phyloP scores from a whole-genome alignment of 2,797 vertebrate genomes.

The Protonibea diacanthus region DNA sequence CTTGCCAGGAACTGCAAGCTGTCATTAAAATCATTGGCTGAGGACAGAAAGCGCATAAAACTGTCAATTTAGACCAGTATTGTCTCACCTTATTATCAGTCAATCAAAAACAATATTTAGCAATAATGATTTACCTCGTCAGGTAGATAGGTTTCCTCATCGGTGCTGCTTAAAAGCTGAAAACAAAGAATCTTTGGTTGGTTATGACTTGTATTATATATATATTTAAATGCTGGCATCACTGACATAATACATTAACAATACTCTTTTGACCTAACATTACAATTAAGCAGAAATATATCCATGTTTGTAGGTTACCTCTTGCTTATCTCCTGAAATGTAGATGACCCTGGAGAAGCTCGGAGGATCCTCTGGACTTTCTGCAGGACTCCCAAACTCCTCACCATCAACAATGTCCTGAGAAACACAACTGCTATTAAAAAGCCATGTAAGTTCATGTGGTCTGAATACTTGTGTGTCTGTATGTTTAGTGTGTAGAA shows the following conservation, averaged over 20 bases:
- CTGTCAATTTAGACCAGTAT: not conserved
- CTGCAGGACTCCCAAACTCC: constrained; percentile 62
- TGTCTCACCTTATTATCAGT: not conserved
- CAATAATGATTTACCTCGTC: constrained; percentile 67
- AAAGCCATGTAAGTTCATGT: constrained; percentile 18
- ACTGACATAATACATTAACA: not conserved
- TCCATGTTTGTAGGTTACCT: constrained; percentile 63
- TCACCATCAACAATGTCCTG: constrained; percentile 58
- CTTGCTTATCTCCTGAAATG: constrained; percentile 73
- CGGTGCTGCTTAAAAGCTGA: constrained; percentile 82
- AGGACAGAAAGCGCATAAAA: constrained; percentile 8
- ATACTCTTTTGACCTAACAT: not conserved
- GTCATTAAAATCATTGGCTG: constrained; percentile 75
- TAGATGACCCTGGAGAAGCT: constrained; percentile 71
- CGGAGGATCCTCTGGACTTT: constrained; percentile 69
- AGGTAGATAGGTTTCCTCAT: constrained; percentile 80
- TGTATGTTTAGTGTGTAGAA: not conserved
- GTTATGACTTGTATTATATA: not conserved
- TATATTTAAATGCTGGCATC: not conserved
- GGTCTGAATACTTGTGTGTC: not conserved
- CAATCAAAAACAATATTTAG: not conserved
- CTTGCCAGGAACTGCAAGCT: constrained; percentile 61
- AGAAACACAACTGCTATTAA: constrained; percentile 31
- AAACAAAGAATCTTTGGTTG: constrained; percentile 23
- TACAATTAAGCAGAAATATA: not conserved